Percentiles rank a stretch among this genome's conserved stretches.
phyloP scores from a whole-genome alignment of 2,113 vertebrate genomes.

The Lampris incognitus region DNA sequence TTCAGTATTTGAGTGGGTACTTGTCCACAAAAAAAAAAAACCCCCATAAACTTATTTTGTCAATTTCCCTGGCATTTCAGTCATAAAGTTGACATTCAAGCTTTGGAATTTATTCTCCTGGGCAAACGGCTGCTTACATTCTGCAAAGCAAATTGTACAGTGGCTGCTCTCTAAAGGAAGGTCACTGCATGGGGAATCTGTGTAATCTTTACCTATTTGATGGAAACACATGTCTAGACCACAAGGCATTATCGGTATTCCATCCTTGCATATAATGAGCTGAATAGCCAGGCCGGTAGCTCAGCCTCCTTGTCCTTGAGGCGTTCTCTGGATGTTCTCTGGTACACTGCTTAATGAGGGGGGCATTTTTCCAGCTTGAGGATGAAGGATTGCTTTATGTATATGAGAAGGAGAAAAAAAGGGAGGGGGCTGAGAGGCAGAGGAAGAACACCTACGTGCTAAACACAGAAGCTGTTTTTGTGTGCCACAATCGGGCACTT shows the following conservation, averaged over 20 bases:
- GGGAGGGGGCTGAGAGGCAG: slow-evolving; percentile 15
- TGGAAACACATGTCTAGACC: slow-evolving; percentile 58
- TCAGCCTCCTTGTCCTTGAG: slow-evolving; percentile 53
- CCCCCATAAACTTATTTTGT: not conserved
- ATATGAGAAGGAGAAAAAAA: slow-evolving; percentile 6
- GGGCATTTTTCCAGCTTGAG: slow-evolving; percentile 59
- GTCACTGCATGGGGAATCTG: slow-evolving; percentile 52
- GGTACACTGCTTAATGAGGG: slow-evolving; percentile 46
- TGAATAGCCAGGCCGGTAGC: slow-evolving; percentile 35
- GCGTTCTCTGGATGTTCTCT: slow-evolving; percentile 47
- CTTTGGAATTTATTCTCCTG: slow-evolving; percentile 6
- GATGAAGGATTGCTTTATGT: slow-evolving; percentile 58
- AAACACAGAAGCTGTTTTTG: slow-evolving; percentile 53
- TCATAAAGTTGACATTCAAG: slow-evolving; percentile 19
- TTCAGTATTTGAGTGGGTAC: not conserved
- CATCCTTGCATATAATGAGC: slow-evolving; percentile 51
- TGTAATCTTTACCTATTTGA: slow-evolving; percentile 48
- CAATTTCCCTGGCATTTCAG: not conserved
- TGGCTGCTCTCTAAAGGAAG: slow-evolving; percentile 50
- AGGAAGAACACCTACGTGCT: slow-evolving; percentile 62
- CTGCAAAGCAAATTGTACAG: slow-evolving; percentile 48
- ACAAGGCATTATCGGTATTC: slow-evolving; percentile 44
- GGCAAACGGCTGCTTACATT: slow-evolving; percentile 31
- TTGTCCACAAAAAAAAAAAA: not conserved
- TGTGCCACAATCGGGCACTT: slow-evolving; percentile 61